Percentiles rank a stretch among this genome's conserved stretches.
Conservation (phyloP, 2,113 vertebrate species). For the Anas platyrhynchos region DNA sequence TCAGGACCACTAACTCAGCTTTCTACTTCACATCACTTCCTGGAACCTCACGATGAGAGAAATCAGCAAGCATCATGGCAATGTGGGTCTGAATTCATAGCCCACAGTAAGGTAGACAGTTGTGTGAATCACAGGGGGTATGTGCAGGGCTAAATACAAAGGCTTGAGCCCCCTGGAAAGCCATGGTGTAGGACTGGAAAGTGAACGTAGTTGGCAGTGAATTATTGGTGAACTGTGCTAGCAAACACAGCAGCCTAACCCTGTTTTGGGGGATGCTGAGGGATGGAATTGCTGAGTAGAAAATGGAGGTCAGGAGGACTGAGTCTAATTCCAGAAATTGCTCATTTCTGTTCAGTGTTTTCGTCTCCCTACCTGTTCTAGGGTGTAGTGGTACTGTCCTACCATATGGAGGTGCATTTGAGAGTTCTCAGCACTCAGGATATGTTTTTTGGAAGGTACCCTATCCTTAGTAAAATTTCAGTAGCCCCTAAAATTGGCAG, state of each 20-base stretch:
- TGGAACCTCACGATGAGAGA: not conserved
- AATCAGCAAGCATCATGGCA: constrained; percentile 7
- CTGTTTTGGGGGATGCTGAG: not conserved
- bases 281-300: not conserved
- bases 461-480: not conserved
- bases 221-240: not conserved
- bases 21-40: constrained; percentile 20
- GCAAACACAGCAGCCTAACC: not conserved
- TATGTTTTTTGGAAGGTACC: not conserved
- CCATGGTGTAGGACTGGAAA: not conserved
- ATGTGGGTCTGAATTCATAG: not conserved
- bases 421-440: not conserved
- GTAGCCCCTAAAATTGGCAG: not conserved
- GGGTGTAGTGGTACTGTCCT: not conserved
- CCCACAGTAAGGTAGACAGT: not conserved
- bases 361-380: not conserved
- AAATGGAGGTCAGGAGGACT: not conserved
- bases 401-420: not conserved
- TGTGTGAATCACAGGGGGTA: not conserved
- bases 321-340: not conserved
- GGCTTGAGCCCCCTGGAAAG: not conserved
- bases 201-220: not conserved
- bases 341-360: not conserved
- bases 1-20: constrained; percentile 3
- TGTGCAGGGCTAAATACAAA: not conserved